Conservation (phyloP, 2,797 vertebrate genomes). For the Onychomys torridus region DNA sequence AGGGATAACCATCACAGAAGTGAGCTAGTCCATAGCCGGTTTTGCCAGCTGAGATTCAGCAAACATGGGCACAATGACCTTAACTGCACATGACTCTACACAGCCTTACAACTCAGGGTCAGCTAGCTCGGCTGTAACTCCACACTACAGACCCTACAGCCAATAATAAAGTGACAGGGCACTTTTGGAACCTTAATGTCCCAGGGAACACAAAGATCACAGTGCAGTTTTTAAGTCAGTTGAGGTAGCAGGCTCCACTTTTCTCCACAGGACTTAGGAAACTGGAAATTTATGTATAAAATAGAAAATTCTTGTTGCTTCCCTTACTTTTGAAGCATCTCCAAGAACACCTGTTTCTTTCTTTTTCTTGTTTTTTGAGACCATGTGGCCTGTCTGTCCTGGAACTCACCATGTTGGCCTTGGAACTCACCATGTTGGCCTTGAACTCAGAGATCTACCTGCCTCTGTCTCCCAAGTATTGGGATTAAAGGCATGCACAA, state of each 20-base stretch:
- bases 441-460: neutral
- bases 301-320: neutral
- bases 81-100: too few species aligned
- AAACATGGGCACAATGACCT: neutral
- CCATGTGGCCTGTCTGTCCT: too few species aligned
- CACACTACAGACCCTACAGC: neutral
- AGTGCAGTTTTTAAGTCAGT: neutral
- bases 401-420: too few species aligned
- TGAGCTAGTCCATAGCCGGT: neutral
- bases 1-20: neutral
- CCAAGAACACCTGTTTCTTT: neutral
- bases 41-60: neutral
- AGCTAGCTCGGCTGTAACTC: neutral
- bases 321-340: neutral
- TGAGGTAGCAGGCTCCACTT: neutral
- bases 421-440: too few species aligned
- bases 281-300: neutral
- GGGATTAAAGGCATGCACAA: neutral
- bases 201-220: neutral
- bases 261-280: neutral
- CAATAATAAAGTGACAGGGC: neutral
- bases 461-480: neutral
- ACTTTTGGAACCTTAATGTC: neutral
- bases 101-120: neutral
- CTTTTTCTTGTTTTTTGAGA: neutral